A percentile compares a stretch with the other conserved stretches of the same genome.
phyloP scores from a whole-genome alignment of 2,888 invertebrate species.

The Rhingia rostrata region DNA sequence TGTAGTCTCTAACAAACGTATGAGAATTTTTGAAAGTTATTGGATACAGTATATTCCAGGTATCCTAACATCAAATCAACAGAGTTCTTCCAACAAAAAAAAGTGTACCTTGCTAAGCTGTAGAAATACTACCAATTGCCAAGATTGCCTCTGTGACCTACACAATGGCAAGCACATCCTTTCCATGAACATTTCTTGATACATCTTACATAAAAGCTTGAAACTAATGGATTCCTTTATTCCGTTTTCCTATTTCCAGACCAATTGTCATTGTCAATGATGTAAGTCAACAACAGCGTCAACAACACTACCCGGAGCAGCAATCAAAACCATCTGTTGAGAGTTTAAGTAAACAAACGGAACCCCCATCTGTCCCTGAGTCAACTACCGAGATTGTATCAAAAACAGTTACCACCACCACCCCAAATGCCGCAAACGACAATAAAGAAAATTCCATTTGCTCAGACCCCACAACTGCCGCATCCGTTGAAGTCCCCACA shows the following conservation, averaged over 20 bases:
- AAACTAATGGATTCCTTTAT: not conserved
- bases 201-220: too few species aligned
- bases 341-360: conserved; percentile 52
- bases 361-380: not conserved
- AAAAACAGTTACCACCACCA: conserved; percentile 29
- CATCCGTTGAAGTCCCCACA: conserved; percentile 24
- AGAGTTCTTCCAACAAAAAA: too few species aligned
- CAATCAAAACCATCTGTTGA: conserved; percentile 55
- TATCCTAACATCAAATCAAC: too few species aligned
- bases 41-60: too few species aligned
- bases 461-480: conserved; percentile 10
- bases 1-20: too few species aligned
- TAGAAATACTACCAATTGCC: too few species aligned
- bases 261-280: conserved; percentile 81
- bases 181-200: too few species aligned
- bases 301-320: conserved; percentile 42
- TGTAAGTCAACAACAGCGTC: conserved; percentile 76
- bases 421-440: conserved; percentile 29
- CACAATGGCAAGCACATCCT: too few species aligned
- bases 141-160: too few species aligned
- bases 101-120: too few species aligned
- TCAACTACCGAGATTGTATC: conserved; percentile 24
- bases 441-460: conserved; percentile 44
- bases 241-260: conserved; percentile 73
- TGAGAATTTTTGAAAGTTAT: too few species aligned